Evolutionary conservation across 92 coral and sea anemone genomes (phyloP).

Genomic region (Porites evermanni): DNA sequence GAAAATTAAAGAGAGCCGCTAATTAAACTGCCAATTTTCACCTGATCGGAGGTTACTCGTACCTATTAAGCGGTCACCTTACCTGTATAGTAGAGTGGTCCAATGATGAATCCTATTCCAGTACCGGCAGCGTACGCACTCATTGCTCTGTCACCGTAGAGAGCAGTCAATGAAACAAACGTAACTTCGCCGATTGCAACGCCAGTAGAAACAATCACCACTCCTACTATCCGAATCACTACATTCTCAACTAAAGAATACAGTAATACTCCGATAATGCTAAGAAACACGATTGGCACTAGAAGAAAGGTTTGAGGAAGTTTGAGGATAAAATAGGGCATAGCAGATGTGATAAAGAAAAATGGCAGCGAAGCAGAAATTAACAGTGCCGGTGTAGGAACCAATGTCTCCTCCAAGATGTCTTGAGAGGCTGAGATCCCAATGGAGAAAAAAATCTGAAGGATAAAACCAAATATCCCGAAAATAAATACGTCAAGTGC

Average conservation of each 20-base stretch:
- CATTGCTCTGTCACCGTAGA: slow-evolving; percentile 64
- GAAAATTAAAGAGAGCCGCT: too few relatives aligned
- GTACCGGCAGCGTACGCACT: slow-evolving; percentile 79
- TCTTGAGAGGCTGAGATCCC: slow-evolving; percentile 81
- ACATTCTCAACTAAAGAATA: slow-evolving; percentile 55
- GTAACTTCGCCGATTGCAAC: slow-evolving; percentile 80
- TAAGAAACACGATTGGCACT: slow-evolving; percentile 44
- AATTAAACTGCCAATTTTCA: too few relatives aligned
- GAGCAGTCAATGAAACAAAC: slow-evolving; percentile 71
- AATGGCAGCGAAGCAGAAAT: slow-evolving; percentile 74
- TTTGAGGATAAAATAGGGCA: slow-evolving; percentile 63
- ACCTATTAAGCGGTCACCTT: neutral
- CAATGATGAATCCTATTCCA: slow-evolving; percentile 72
- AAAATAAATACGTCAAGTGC: slow-evolving; percentile 16
- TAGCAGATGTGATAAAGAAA: slow-evolving; percentile 56
- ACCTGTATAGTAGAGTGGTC: slow-evolving; percentile 84
- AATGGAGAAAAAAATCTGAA: slow-evolving; percentile 58
- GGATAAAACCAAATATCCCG: slow-evolving; percentile 52
- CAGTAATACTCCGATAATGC: slow-evolving; percentile 56
- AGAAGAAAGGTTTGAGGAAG: slow-evolving; percentile 35
- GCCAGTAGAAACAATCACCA: slow-evolving; percentile 61
- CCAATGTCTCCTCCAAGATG: slow-evolving; percentile 65
- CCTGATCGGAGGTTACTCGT: too few relatives aligned
- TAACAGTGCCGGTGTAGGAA: slow-evolving; percentile 73
- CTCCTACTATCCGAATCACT: slow-evolving; percentile 60